These are phyloP conservation scores for Spisula subtruncata DNA, from an alignment of 2,888 invertebrate genomes.

Conservation along the genomic window DNA sequence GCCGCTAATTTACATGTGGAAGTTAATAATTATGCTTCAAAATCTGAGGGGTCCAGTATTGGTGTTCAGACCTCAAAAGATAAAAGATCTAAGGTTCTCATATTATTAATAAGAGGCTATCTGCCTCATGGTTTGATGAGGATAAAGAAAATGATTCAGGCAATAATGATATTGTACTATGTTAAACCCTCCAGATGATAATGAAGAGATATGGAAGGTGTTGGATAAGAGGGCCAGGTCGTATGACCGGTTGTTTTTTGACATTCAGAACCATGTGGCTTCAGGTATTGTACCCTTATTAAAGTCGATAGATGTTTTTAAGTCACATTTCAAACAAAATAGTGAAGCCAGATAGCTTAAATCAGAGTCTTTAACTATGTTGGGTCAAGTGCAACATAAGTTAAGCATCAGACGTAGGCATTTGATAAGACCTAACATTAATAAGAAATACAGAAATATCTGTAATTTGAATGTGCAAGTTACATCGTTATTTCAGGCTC, in stretches of 20 bases:
- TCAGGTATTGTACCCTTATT: conserved; percentile 39
- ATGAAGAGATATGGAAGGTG: conserved; percentile 47
- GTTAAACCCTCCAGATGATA: conserved; percentile 24
- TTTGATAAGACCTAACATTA: conserved; percentile 25
- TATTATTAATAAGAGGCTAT: too few species aligned
- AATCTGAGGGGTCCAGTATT: background rate
- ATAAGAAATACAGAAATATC: conserved; percentile 27
- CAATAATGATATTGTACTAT: conserved; percentile 43
- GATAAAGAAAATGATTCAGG: too few species aligned
- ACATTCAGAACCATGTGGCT: conserved; percentile 40
- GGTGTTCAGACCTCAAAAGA: background rate
- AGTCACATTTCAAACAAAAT: background rate
- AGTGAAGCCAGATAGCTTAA: too few species aligned
- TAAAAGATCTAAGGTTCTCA: too few species aligned
- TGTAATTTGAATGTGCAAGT: conserved; percentile 16
- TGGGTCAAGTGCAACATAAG: conserved; percentile 39
- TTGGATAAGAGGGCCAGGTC: conserved; percentile 25
- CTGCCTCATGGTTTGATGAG: too few species aligned
- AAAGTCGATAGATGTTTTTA: conserved; percentile 32
- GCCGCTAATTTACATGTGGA: background rate
- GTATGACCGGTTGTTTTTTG: conserved; percentile 33
- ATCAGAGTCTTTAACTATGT: too few species aligned
- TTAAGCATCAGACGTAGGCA: conserved; percentile 36
- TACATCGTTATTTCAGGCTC: background rate
- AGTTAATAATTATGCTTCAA: too few species aligned